Evolutionary conservation across 1,140 invertebrate species (phyloP).

Genomic region (Cardiocondyla obscurior): DNA sequence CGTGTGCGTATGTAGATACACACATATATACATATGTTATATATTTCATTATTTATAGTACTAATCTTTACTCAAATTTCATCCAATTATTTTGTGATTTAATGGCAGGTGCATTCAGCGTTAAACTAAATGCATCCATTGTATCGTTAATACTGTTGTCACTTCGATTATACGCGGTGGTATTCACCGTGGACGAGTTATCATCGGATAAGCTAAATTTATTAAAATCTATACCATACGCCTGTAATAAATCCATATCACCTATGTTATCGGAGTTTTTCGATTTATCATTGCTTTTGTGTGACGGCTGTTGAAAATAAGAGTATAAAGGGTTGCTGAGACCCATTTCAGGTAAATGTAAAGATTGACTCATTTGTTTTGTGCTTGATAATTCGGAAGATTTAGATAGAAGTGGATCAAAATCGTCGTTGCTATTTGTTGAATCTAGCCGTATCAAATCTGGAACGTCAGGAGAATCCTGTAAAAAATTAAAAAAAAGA

Average conservation of each 20-base stretch:
- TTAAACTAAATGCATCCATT: slow-evolving; percentile 74
- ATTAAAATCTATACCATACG: slow-evolving; percentile 85
- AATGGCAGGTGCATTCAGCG: slow-evolving; percentile 72
- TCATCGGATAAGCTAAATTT: slow-evolving; percentile 80
- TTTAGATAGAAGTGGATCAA: slow-evolving; percentile 85
- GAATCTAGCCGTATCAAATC: slow-evolving; percentile 87
- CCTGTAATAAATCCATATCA: slow-evolving; percentile 84
- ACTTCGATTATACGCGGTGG: slow-evolving; percentile 34
- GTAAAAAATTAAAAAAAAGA: slow-evolving; percentile 38
- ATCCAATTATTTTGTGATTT: slow-evolving; percentile 83
- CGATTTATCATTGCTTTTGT: slow-evolving; percentile 69
- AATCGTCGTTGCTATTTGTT: slow-evolving; percentile 85
- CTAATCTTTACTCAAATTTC: slow-evolving; percentile 80
- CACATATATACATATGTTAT: not conserved
- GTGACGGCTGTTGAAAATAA: slow-evolving; percentile 83
- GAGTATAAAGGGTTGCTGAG: slow-evolving; percentile 86
- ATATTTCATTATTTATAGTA: not conserved
- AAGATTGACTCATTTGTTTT: slow-evolving; percentile 82
- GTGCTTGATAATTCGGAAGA: slow-evolving; percentile 71
- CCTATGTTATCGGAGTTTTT: slow-evolving; percentile 75
- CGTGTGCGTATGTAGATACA: too few relatives aligned
- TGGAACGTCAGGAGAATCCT: slow-evolving; percentile 80
- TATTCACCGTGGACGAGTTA: slow-evolving; percentile 59
- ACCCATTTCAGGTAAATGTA: slow-evolving; percentile 80
- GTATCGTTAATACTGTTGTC: slow-evolving; percentile 74